Evolutionary conservation across 2,797 vertebrate species (phyloP), one percentile per base, ranked within the genome.

Genomic region (Melanotaenia boesemani): DNA sequence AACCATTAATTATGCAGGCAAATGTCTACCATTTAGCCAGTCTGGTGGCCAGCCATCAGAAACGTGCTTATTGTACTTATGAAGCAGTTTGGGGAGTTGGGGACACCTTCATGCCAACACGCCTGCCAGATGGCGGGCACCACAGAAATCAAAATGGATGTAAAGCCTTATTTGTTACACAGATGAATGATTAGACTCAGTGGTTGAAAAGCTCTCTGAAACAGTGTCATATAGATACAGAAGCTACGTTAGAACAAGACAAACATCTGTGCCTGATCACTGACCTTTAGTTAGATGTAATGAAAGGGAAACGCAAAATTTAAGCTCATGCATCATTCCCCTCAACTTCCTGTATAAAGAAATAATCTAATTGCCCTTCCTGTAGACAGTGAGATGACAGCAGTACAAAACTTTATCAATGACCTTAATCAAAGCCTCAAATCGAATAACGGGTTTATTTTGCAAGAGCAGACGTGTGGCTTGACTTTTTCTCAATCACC

Each of bases 1-100:
- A 88, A 68, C 84, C 73, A 72, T 92, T 92, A 89, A 93, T 93
- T 93, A 92, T 91, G 86, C 88, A 88, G 86, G 88, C 88, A 89
- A 91, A 90, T 78, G 91, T 86, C 88, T 84, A 81, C 67, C 65
- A 76, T 87, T 92, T 88, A 87, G 85, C 87, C 86, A 83, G 83
- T 86, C 86, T 88, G 88, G 90, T 88, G 74, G 82, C 79, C 65
- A 71, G 82, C 76, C 81, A 84, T 89, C 74, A 80, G 82, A 79
- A 79, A 80, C 86, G 83, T 85, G 90, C 86, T 89, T 73, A 83
- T 88, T 69, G 76, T 85, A 87, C 86, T 86, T 79, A 87, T 84
- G 83, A 84, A 87, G 80, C 82, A 72, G 86, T 91, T 89, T 58
- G 70, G 90, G 77, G 88, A 89, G 85, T 77, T 65, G 74, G 76